These are phyloP conservation scores for Sinodicranocentrus sp. DNA, from an alignment of 2,888 invertebrate genomes.

Conservation along the genomic window DNA sequence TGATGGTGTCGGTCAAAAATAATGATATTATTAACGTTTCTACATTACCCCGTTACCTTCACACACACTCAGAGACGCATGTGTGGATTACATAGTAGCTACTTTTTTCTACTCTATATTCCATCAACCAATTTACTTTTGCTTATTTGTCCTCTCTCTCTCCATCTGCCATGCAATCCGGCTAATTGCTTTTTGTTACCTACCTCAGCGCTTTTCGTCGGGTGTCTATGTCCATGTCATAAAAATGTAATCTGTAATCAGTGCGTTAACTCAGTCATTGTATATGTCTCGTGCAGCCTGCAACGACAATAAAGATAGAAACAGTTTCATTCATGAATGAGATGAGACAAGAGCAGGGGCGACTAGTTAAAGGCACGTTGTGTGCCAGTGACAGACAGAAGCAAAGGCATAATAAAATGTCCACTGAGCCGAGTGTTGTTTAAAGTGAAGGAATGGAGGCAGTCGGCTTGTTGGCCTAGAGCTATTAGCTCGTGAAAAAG, in stretches of 20 bases:
- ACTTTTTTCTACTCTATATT: neutral
- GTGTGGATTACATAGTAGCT: neutral
- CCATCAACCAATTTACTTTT: constrained; percentile 10
- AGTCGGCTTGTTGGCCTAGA: constrained; percentile 2
- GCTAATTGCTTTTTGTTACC: constrained; percentile 50
- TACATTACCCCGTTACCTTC: constrained; percentile 35
- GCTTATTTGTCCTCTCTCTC: constrained; percentile 5
- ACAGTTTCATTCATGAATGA: constrained; percentile 29
- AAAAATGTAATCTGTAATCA: constrained; percentile 52
- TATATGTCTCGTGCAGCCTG: neutral
- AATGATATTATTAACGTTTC: constrained; percentile 40
- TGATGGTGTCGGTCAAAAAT: constrained; percentile 25
- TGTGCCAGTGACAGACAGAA: constrained; percentile 24
- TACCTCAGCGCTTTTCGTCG: neutral
- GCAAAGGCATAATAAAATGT: constrained; percentile 31
- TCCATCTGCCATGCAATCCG: constrained; percentile 28
- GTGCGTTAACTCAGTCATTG: constrained; percentile 14
- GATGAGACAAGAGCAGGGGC: constrained; percentile 16
- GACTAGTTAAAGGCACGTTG: neutral
- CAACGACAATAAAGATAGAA: constrained; percentile 29
- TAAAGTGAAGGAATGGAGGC: neutral
- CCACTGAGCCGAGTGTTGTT: neutral
- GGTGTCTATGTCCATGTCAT: neutral
- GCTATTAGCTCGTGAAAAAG: constrained; percentile 13
- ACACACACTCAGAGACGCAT: constrained; percentile 7